phyloP scores from a whole-genome alignment of 2,113 vertebrate species.

The Atherinomorus stipes region DNA sequence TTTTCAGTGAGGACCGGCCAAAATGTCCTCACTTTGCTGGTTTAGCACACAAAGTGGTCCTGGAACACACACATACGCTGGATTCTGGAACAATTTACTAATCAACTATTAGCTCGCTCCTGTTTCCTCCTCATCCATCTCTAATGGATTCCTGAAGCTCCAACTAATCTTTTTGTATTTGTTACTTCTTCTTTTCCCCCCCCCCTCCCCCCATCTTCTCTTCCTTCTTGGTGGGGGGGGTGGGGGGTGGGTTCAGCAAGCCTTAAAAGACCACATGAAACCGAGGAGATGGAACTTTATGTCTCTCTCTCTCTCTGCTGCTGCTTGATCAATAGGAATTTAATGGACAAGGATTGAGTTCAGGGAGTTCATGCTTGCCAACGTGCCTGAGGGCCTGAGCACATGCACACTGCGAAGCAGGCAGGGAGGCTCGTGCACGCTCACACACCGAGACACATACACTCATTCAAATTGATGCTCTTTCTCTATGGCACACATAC shows the following conservation, averaged over 20 bases:
- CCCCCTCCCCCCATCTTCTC: conserved; percentile 19
- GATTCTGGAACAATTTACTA: conserved; percentile 43
- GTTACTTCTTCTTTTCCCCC: not conserved
- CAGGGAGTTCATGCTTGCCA: conserved; percentile 83
- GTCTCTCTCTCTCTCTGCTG: conserved; percentile 63
- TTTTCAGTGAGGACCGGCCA: too few species aligned
- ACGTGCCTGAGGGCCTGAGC: conserved; percentile 76
- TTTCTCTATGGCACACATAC: conserved; percentile 30
- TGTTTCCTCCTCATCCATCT: conserved; percentile 47
- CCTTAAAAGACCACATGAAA: conserved; percentile 71
- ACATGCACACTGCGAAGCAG: conserved; percentile 65
- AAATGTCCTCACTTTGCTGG: too few species aligned
- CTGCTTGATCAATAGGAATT: conserved; percentile 84
- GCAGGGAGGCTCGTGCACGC: conserved; percentile 36
- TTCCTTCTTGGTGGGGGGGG: conserved; percentile 17
- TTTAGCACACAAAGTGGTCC: too few species aligned
- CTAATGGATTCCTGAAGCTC: conserved; percentile 68
- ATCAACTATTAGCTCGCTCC: conserved; percentile 62
- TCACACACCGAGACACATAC: conserved; percentile 28
- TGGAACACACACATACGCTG: conserved; percentile 20
- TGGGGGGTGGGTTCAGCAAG: conserved; percentile 9
- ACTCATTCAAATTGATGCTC: conserved; percentile 42
- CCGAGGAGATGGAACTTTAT: conserved; percentile 77
- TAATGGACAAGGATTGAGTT: conserved; percentile 84
- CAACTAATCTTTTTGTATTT: conserved; percentile 51